Percentiles rank a stretch among this genome's conserved stretches.
These are phyloP conservation scores for Conops quadrifasciatus DNA, from an alignment of 2,888 invertebrate genomes.

Conservation along the genomic window DNA sequence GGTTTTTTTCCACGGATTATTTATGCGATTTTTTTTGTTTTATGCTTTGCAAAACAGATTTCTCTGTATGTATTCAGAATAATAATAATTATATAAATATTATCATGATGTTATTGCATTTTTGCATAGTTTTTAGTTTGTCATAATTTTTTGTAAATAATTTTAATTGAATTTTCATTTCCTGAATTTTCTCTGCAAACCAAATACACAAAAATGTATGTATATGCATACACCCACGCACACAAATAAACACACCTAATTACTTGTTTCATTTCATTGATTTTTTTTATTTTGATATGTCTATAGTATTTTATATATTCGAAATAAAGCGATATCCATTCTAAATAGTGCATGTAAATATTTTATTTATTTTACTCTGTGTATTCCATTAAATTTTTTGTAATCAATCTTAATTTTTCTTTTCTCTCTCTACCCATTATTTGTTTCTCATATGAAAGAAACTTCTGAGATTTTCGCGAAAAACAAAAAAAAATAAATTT, in stretches of 20 bases:
- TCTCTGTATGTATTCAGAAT: background rate
- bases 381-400: too few species aligned
- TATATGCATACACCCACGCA: background rate
- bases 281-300: background rate
- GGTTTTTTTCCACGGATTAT: slow-evolving; percentile 3
- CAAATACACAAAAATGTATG: slow-evolving; percentile 23
- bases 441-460: too few species aligned
- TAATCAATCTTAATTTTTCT: too few species aligned
- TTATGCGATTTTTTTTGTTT: slow-evolving; percentile 1
- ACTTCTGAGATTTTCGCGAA: too few species aligned
- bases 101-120: background rate
- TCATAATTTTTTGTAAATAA: slow-evolving; percentile 27
- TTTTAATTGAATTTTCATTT: slow-evolving; percentile 9
- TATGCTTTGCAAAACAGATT: slow-evolving; percentile 23
- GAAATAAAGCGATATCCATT: background rate
- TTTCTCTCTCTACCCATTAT: too few species aligned
- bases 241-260: background rate
- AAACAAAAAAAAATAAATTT: too few species aligned
- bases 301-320: background rate
- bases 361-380: too few species aligned
- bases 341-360: too few species aligned
- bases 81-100: slow-evolving; percentile 14
- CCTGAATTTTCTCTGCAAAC: slow-evolving; percentile 25
- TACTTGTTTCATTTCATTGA: slow-evolving; percentile 1
- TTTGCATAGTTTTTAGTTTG: slow-evolving; percentile 4